phyloP scores from a whole-genome alignment of 2,797 vertebrate genomes.

The Bothrops alternatus region DNA sequence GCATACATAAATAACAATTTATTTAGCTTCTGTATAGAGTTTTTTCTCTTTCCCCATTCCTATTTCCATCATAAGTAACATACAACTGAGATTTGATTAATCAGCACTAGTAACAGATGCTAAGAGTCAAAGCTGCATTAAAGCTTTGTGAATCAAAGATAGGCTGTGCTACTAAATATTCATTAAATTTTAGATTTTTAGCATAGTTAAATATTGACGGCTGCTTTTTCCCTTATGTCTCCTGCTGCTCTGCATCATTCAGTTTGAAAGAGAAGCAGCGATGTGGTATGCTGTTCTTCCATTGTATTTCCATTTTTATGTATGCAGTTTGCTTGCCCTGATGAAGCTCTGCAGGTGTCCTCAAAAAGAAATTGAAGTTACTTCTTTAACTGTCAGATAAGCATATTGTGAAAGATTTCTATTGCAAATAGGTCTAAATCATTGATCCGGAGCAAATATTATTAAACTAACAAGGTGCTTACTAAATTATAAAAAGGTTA shows the following conservation, averaged over 20 bases:
- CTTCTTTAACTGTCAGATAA: conserved; percentile 15
- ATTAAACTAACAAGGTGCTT: background rate
- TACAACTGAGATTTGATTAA: conserved; percentile 50
- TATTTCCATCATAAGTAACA: conserved; percentile 32
- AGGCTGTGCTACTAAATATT: conserved; percentile 28
- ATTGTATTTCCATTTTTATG: conserved; percentile 26
- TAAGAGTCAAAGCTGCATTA: conserved; percentile 35
- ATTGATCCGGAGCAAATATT: background rate
- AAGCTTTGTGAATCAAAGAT: conserved; percentile 41
- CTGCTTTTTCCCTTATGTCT: background rate
- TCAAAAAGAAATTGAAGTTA: conserved; percentile 28
- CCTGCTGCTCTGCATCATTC: conserved; percentile 42
- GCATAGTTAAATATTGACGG: conserved; percentile 41
- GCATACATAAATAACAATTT: conserved; percentile 52
- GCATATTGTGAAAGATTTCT: background rate
- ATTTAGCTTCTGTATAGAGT: conserved; percentile 35
- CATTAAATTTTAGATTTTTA: conserved; percentile 38
- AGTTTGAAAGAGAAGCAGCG: conserved; percentile 37
- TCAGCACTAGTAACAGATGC: conserved; percentile 36
- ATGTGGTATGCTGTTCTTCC: background rate
- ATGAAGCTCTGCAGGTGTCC: conserved; percentile 19
- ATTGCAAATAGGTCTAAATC: conserved; percentile 24
- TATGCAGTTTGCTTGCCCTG: background rate
- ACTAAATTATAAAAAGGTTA: background rate
- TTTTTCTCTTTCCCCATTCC: conserved; percentile 25